phyloP scores from a whole-genome alignment of 2,113 vertebrate genomes.

The Glaucidium brasilianum region DNA sequence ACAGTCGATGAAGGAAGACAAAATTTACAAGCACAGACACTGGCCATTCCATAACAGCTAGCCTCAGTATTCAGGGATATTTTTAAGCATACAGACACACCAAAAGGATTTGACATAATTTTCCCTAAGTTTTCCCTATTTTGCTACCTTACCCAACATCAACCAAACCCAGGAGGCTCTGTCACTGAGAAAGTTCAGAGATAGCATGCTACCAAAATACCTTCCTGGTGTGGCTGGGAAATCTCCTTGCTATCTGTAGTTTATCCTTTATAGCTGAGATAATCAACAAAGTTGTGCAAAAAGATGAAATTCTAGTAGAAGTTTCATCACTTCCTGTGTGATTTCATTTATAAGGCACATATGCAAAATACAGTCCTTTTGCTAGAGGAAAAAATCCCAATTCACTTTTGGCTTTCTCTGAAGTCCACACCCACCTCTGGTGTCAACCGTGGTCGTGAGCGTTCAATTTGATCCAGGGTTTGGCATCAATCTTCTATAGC shows the following conservation, averaged over 20 bases:
- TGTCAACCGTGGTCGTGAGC: not conserved
- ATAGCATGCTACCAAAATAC: not conserved
- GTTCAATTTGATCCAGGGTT: not conserved
- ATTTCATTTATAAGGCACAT: not conserved
- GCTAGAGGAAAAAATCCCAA: not conserved
- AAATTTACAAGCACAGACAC: not conserved
- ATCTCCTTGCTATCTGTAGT: not conserved
- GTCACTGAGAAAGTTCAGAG: not conserved
- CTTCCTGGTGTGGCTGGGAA: not conserved
- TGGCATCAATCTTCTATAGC: not conserved
- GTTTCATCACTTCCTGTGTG: not conserved
- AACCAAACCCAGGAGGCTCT: not conserved
- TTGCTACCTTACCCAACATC: not conserved
- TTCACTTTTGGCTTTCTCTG: not conserved
- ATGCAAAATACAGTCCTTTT: not conserved
- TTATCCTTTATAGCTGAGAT: not conserved
- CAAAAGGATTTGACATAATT: not conserved
- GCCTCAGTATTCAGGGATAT: not conserved
- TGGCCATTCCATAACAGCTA: not conserved
- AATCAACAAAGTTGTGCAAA: not conserved
- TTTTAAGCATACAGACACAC: not conserved
- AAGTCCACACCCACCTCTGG: not conserved
- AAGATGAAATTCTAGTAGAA: not conserved
- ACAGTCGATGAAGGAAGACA: not conserved
- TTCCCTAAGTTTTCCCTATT: not conserved